Evolutionary conservation across 2,797 vertebrate species (phyloP).

Genomic region (Alectoris magna): DNA sequence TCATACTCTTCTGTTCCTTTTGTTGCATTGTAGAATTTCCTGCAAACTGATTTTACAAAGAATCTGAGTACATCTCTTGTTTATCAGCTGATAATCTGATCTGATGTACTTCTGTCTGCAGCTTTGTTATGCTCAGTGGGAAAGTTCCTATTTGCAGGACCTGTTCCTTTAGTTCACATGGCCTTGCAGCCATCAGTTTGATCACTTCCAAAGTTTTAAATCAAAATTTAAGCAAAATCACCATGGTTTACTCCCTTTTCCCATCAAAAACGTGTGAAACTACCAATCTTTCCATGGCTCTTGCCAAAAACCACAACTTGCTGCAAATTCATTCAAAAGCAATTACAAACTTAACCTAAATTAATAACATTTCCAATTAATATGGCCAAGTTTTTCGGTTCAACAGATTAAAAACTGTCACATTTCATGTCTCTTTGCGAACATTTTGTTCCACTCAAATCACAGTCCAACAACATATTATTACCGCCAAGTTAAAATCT

Average conservation of each 20-base stretch:
- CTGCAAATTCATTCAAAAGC: slow-evolving; percentile 43
- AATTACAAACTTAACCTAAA: slow-evolving; percentile 27
- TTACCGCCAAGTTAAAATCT: background rate
- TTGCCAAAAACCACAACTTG: slow-evolving; percentile 46
- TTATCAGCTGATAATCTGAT: background rate
- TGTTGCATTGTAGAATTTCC: background rate
- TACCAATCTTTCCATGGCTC: slow-evolving; percentile 40
- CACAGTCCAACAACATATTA: slow-evolving; percentile 9
- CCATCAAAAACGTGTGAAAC: slow-evolving; percentile 16
- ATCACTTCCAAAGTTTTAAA: slow-evolving; percentile 5
- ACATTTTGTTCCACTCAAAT: slow-evolving; percentile 41
- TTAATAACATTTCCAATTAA: background rate
- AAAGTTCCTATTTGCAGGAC: background rate
- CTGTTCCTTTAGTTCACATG: background rate
- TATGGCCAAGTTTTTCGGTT: slow-evolving; percentile 25
- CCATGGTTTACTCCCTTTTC: background rate
- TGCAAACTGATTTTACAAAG: background rate
- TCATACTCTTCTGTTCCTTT: background rate
- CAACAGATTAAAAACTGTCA: background rate
- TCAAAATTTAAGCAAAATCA: slow-evolving; percentile 7
- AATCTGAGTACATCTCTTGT: background rate
- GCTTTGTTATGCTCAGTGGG: background rate
- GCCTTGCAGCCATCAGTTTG: background rate
- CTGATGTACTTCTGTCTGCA: background rate
- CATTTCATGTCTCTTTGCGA: background rate